Evolutionary conservation across 2,888 invertebrate species (phyloP).

Genomic region (Pediacus dermestoides): DNA sequence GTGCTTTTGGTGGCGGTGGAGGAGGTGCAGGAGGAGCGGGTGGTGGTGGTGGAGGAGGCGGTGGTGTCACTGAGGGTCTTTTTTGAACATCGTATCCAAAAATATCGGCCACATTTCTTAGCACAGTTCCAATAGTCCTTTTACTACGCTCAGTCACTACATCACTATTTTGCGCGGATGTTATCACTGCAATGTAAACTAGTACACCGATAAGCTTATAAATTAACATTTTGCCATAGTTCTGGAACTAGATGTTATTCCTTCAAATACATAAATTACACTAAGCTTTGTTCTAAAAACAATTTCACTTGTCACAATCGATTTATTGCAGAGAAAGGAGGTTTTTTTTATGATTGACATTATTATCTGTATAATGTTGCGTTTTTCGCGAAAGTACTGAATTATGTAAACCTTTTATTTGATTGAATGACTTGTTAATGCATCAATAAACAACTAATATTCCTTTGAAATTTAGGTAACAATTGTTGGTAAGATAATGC

Average conservation of each 20-base stretch:
- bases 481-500: conserved; percentile 21
- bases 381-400: conserved; percentile 39
- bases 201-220: conserved; percentile 24
- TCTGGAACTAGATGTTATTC: conserved; percentile 26
- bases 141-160: conserved; percentile 27
- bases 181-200: conserved; percentile 13
- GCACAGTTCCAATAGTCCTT: conserved; percentile 44
- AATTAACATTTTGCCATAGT: conserved; percentile 34
- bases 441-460: conserved; percentile 27
- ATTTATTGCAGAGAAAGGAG: conserved; percentile 41
- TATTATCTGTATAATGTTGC: conserved; percentile 37
- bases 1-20: conserved; percentile 10
- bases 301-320: conserved; percentile 42
- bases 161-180: neutral
- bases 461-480: conserved; percentile 18
- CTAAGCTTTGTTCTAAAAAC: conserved; percentile 32
- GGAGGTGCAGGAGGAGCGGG: conserved; percentile 20
- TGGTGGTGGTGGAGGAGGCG: conserved; percentile 20
- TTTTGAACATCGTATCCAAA: conserved; percentile 48
- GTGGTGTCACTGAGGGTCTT: conserved; percentile 29
- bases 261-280: conserved; percentile 32
- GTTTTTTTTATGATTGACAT: conserved; percentile 33
- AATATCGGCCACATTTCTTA: conserved; percentile 45
- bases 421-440: conserved; percentile 34
- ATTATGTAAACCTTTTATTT: conserved; percentile 40